phyloP scores from a whole-genome alignment of 2,888 invertebrate species.

The Cloeon dipterum region DNA sequence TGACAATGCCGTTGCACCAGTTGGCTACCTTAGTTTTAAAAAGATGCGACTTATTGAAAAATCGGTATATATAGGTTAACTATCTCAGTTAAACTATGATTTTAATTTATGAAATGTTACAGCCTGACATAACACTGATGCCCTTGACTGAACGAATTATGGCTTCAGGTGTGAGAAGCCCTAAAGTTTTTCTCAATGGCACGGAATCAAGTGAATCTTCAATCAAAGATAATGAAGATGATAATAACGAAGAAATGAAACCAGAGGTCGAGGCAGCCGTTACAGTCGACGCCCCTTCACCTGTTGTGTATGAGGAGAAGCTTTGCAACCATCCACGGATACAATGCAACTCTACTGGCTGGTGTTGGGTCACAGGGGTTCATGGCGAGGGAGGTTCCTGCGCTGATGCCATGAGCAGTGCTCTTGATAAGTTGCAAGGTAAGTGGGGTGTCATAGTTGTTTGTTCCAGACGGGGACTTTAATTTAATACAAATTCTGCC shows the following conservation, averaged over 20 bases:
- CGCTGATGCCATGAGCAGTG: slow-evolving; percentile 39
- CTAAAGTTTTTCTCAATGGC: neutral
- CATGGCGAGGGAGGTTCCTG: slow-evolving; percentile 43
- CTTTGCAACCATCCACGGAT: slow-evolving; percentile 27
- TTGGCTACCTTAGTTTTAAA: slow-evolving; percentile 76
- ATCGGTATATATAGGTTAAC: slow-evolving; percentile 16
- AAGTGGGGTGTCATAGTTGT: slow-evolving; percentile 13
- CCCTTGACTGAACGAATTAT: neutral
- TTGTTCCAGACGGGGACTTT: no score
- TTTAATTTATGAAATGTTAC: neutral
- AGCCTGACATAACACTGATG: neutral
- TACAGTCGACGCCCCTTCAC: neutral
- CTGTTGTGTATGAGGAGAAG: slow-evolving; percentile 29
- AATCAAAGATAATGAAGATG: neutral
- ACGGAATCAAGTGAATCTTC: neutral
- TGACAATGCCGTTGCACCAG: slow-evolving; percentile 81
- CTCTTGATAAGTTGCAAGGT: slow-evolving; percentile 57
- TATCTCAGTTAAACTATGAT: neutral
- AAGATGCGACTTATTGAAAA: slow-evolving; percentile 57
- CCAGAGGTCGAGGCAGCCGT: neutral
- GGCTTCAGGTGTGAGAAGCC: neutral
- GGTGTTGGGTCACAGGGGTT: slow-evolving; percentile 67
- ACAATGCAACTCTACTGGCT: slow-evolving; percentile 46
- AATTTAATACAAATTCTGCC: no score
- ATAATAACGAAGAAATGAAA: neutral